Evolutionary conservation across 2,797 vertebrate species (phyloP).

Genomic region (Diplodus puntazzo): DNA sequence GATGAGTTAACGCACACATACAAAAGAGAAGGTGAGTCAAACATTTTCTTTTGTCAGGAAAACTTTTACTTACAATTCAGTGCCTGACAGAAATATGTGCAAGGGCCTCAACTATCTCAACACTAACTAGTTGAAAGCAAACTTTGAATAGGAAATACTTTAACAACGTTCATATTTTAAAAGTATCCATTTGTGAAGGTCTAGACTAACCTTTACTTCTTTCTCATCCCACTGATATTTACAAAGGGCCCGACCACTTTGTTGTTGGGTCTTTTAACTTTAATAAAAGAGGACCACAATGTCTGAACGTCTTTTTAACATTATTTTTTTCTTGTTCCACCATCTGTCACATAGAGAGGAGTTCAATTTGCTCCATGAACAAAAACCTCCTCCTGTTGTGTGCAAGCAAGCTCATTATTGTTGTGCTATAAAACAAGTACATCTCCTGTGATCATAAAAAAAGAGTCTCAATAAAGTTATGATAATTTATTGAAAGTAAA

Average conservation of each 20-base stretch:
- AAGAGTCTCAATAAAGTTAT: background rate
- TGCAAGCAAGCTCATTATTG: background rate
- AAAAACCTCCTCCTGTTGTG: slow-evolving; percentile 7
- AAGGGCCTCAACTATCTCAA: background rate
- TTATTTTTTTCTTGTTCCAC: slow-evolving; percentile 5
- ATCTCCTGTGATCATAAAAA: background rate
- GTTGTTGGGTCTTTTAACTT: background rate
- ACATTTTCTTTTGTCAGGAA: slow-evolving; percentile 34
- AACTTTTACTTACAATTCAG: slow-evolving; percentile 15
- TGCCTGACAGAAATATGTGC: slow-evolving; percentile 3
- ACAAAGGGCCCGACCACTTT: background rate
- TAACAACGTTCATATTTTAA: background rate
- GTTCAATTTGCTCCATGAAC: background rate
- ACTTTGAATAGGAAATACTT: slow-evolving; percentile 1
- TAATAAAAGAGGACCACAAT: background rate
- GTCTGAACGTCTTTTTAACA: background rate
- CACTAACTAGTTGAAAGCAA: slow-evolving; percentile 11
- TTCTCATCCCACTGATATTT: background rate
- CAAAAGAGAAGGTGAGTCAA: slow-evolving; percentile 38
- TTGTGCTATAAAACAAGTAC: background rate
- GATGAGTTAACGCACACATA: slow-evolving; percentile 39
- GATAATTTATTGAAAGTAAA: slow-evolving; percentile 3
- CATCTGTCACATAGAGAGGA: slow-evolving; percentile 13
- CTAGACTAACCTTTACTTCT: background rate
- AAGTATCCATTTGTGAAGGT: slow-evolving; percentile 8